A percentile compares a stretch with the other conserved stretches of the same genome.
Conservation (phyloP, 2,888 invertebrate species). For the Nyleta sp. region DNA sequence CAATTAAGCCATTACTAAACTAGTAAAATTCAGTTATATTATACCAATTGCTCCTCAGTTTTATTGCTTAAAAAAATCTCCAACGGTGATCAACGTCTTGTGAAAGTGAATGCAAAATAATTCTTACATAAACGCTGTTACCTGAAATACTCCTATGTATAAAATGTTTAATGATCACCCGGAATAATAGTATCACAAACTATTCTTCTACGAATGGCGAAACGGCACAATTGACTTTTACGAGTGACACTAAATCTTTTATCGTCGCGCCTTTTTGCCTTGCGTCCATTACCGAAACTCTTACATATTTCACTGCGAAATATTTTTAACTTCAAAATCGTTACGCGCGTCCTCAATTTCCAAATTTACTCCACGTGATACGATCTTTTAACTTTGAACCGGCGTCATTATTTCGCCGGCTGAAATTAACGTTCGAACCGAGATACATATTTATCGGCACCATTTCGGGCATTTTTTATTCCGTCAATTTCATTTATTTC, state of each 20-base stretch:
- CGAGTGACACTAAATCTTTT: slow-evolving; percentile 54
- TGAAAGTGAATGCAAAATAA: slow-evolving; percentile 22
- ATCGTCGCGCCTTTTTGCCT: slow-evolving; percentile 45
- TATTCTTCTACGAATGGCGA: slow-evolving; percentile 46
- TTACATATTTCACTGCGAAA: slow-evolving; percentile 40
- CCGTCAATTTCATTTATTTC: slow-evolving; percentile 11
- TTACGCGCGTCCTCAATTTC: slow-evolving; percentile 31
- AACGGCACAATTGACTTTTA: slow-evolving; percentile 51
- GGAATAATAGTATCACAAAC: slow-evolving; percentile 47
- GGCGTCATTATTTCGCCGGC: slow-evolving; percentile 6
- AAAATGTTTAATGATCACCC: slow-evolving; percentile 45
- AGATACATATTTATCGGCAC: slow-evolving; percentile 16
- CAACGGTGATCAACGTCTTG: background rate
- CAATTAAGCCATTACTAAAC: no score
- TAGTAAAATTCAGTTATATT: no score
- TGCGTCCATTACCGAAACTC: slow-evolving; percentile 42
- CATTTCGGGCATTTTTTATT: background rate
- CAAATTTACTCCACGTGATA: slow-evolving; percentile 20
- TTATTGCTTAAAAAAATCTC: background rate
- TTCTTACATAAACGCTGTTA: slow-evolving; percentile 14
- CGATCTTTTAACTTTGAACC: slow-evolving; percentile 21
- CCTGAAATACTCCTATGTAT: slow-evolving; percentile 13
- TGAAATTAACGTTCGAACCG: background rate
- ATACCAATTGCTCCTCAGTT: no score
- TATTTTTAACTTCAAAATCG: slow-evolving; percentile 41